Evolutionary conservation across 1,140 invertebrate genomes (phyloP), one percentile per base, ranked within the genome.

Genomic region (Rhyzopertha dominica): DNA sequence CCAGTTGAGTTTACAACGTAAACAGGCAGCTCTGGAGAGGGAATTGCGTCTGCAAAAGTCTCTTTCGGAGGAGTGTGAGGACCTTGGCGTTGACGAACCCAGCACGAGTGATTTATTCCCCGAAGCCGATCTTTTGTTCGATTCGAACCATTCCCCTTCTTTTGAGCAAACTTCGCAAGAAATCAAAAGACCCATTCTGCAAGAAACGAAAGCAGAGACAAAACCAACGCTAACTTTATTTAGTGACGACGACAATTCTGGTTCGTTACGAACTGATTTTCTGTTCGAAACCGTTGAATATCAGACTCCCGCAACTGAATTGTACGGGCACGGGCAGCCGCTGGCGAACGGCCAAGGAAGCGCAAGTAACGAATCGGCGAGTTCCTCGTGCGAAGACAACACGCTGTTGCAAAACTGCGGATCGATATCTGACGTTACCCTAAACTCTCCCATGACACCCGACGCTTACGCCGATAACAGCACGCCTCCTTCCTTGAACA

Each of bases 61-160:
- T 22, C 60, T 85, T 4, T 84, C 81, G 0, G 84, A 85, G 56
- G 84, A 87, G 58, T 85, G 82, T 60, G 82, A 84, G 55, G 83
- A 85, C 59, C 65, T 85, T 2, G 83, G 84, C 9, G 83, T 87
- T 7, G 83, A 85, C 49, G 82, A 84, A 25, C 83, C 82, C 1
- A 85, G 81, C 29, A 81, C 83, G 0, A 84, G 81, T 43, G 84
- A 87, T 55, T 64, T 85, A 18, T 85, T 85, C 63, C 84, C 84
- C 1, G 83, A 85, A 49, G 82, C 82, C 0, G 82, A 85, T 56
- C 56, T 85, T 20, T 61, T 84, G 13, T 82, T 85, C 51, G 80
- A 80, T 48, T 50, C 62, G 3, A 66, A 68, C 49, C 62, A 68
- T 55, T 68, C 65, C 4, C 65, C 65, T 4, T 63, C 61, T 2